Evolutionary conservation across 2,888 invertebrate genomes (phyloP).

Genomic region (Plebejus argus): DNA sequence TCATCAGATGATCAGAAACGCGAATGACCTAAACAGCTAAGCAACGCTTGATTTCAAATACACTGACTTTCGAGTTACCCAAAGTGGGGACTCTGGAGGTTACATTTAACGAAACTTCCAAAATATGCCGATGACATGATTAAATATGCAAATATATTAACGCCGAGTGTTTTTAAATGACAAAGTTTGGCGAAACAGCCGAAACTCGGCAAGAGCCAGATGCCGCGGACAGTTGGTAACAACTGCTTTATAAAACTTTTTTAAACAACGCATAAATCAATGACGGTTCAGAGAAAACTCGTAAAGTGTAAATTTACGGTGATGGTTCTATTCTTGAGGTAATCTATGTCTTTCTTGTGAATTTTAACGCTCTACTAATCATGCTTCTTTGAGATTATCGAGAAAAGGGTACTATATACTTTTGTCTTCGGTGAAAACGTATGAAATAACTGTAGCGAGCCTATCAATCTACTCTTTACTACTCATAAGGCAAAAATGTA

Average conservation of each 20-base stretch:
- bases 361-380: slow-evolving; percentile 20
- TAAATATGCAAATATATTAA: slow-evolving; percentile 35
- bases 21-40: neutral
- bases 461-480: no score
- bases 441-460: neutral
- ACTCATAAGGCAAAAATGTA: no score
- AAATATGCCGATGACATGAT: slow-evolving; percentile 17
- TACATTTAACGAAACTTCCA: neutral
- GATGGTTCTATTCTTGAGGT: slow-evolving; percentile 51
- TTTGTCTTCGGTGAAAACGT: neutral
- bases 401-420: neutral
- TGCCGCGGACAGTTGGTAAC: slow-evolving; percentile 77
- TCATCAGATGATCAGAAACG: neutral
- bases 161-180: slow-evolving; percentile 51
- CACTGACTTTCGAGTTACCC: neutral
- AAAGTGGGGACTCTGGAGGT: neutral
- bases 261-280: slow-evolving; percentile 77
- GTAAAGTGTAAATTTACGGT: slow-evolving; percentile 71
- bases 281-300: slow-evolving; percentile 67
- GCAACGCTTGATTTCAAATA: neutral
- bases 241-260: slow-evolving; percentile 77
- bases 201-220: slow-evolving; percentile 73
- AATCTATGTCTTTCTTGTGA: slow-evolving; percentile 33
- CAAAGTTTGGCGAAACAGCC: slow-evolving; percentile 66
- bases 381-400: neutral